Evolutionary conservation across 2,888 invertebrate species (phyloP), one percentile per base, ranked within the genome.

Genomic region (Lysandra coridon): DNA sequence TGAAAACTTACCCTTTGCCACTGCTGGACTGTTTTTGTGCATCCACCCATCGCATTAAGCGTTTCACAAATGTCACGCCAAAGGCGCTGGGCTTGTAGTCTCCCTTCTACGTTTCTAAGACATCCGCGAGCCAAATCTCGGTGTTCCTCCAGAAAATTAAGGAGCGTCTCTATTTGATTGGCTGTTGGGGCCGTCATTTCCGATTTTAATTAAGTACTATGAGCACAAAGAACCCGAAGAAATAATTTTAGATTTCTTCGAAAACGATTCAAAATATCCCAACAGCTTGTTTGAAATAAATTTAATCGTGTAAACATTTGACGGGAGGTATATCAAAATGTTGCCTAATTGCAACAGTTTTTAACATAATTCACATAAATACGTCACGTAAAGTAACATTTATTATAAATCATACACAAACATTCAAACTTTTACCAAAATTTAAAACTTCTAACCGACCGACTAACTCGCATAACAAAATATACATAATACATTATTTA

Each of bases 71-170:
- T 37, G n/a, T 73, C 73, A 30, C 33, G 23, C 30, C 73, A 73
- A 30, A 73, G 73, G 30, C 73, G 73, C 30, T 37, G 73, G 73
- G 73, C 30, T 73, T 33, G 73, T 23, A 73, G 30, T 12, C 73
- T 30, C 2, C 33, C 73, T 5, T 73, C 73, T 23, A 73, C 73
- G 23, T 73, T 73, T 30, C 73, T 33, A 5, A 23, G 23, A 30
- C 12, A 6, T 14, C 73, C 33, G 10, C 73, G 12, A 12, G 12
- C 73, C 3, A 23, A 14, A 10, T 33, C 73, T 14, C 73, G 73
- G 33, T 73, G 73, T 33, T 73, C 33, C 73, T 73, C 73, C 12
- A 73, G 30, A 37, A 73, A 73, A 73, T 73, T 73, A 10, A 73
- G 73, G 14, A 23, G 64, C n/a, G 64, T 37, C n/a, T 73, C 73